Conservation (phyloP, 1,140 invertebrate genomes). For the Penaeus indicus region DNA sequence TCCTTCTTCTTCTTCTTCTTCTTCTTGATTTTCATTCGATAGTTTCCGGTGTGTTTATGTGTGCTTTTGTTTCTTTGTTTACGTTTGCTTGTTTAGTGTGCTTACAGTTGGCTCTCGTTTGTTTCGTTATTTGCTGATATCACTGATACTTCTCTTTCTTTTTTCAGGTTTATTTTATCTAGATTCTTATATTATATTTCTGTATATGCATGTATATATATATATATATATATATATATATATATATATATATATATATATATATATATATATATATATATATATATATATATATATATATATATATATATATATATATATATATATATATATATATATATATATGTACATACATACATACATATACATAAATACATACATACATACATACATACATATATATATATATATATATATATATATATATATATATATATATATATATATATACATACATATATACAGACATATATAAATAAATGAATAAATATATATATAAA, state of each 20-base stretch:
- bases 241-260: background rate
- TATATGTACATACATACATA: background rate
- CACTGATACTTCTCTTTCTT: too few species aligned
- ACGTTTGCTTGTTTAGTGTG: too few species aligned
- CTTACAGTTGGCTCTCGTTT: too few species aligned
- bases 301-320: slow-evolving; percentile 1
- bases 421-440: slow-evolving; percentile 26
- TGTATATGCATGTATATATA: background rate
- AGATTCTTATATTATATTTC: background rate
- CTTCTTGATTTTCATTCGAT: too few species aligned
- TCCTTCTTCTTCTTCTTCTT: too few species aligned
- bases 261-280: background rate
- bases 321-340: background rate
- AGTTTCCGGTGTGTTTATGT: too few species aligned
- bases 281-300: slow-evolving; percentile 20
- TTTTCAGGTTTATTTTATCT: too few species aligned
- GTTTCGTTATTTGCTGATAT: too few species aligned
- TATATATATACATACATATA: slow-evolving; percentile 15
- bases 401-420: slow-evolving; percentile 36
- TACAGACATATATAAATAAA: background rate
- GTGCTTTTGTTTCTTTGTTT: too few species aligned
- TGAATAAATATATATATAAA: background rate
- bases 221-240: slow-evolving; percentile 7
- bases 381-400: slow-evolving; percentile 16
- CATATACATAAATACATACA: background rate